A percentile compares a stretch with the other conserved stretches of the same genome.
These are phyloP conservation scores for Elaphurus davidianus DNA, from an alignment of 2,113 vertebrate genomes.

Conservation along the genomic window DNA sequence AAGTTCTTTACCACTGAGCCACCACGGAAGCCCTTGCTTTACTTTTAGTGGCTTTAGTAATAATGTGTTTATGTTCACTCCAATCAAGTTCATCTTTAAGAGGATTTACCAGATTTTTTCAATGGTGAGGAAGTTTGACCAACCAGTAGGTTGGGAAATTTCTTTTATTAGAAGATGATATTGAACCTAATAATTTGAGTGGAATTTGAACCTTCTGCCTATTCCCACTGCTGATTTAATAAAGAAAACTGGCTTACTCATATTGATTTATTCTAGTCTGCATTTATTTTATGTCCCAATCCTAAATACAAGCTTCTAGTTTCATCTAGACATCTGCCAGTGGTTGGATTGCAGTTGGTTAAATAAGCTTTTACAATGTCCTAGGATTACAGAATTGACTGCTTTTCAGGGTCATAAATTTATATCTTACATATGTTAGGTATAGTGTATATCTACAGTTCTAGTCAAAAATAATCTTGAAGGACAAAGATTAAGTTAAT, in stretches of 20 bases:
- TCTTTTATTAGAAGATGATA: slow-evolving; percentile 51
- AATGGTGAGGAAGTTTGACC: slow-evolving; percentile 32
- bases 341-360: slow-evolving; percentile 30
- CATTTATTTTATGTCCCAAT: slow-evolving; percentile 66
- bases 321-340: slow-evolving; percentile 53
- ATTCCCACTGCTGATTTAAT: slow-evolving; percentile 55
- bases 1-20: neutral
- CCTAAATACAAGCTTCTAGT: slow-evolving; percentile 65
- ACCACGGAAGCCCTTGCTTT: neutral
- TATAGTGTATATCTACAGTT: neutral
- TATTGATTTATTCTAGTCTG: slow-evolving; percentile 62
- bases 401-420: slow-evolving; percentile 44
- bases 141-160: slow-evolving; percentile 20
- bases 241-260: slow-evolving; percentile 47
- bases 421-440: neutral
- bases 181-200: slow-evolving; percentile 46
- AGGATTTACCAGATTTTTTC: slow-evolving; percentile 54
- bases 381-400: slow-evolving; percentile 54
- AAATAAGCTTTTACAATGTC: neutral
- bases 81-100: slow-evolving; percentile 13
- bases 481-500: slow-evolving; percentile 2
- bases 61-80: slow-evolving; percentile 45
- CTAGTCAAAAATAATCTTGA: neutral
- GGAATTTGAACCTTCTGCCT: slow-evolving; percentile 55
- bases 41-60: slow-evolving; percentile 43